These are phyloP conservation scores for Hypotaenidia philippensis DNA, from an alignment of 2,797 vertebrate genomes.

Conservation along the genomic window DNA sequence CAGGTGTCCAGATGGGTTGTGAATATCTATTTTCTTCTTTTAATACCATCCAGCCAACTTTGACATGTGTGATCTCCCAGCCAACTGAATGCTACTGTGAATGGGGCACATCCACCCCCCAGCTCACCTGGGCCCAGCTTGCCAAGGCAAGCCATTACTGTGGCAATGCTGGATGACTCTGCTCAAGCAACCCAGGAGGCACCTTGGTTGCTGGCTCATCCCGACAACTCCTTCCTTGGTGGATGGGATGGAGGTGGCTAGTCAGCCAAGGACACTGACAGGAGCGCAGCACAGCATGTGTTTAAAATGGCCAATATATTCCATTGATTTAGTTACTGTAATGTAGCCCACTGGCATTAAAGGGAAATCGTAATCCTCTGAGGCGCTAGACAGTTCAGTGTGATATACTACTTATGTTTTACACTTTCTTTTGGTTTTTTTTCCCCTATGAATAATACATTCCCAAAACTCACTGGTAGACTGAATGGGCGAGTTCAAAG, in stretches of 20 bases:
- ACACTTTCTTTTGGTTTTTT: not conserved
- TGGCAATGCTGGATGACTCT: accelerated
- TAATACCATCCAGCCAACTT: not conserved
- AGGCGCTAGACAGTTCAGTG: not conserved
- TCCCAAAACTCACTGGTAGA: not conserved
- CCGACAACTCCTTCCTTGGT: not conserved
- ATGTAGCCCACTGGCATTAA: not conserved
- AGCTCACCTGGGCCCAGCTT: not conserved
- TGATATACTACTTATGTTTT: not conserved
- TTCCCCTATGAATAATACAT: not conserved
- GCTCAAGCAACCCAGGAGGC: not conserved
- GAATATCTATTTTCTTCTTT: not conserved
- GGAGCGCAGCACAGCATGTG: not conserved
- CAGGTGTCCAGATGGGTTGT: too few species aligned
- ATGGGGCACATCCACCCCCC: not conserved
- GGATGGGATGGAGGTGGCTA: accelerated
- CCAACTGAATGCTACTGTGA: not conserved
- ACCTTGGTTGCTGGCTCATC: accelerated
- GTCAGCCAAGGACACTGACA: not conserved
- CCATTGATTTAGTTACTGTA: not conserved
- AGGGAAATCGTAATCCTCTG: not conserved
- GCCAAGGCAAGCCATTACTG: not conserved
- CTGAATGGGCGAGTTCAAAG: not conserved
- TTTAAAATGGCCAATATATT: not conserved
- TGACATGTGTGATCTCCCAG: not conserved